Conservation (phyloP, 2,888 invertebrate species). For the Eulithis testata region DNA sequence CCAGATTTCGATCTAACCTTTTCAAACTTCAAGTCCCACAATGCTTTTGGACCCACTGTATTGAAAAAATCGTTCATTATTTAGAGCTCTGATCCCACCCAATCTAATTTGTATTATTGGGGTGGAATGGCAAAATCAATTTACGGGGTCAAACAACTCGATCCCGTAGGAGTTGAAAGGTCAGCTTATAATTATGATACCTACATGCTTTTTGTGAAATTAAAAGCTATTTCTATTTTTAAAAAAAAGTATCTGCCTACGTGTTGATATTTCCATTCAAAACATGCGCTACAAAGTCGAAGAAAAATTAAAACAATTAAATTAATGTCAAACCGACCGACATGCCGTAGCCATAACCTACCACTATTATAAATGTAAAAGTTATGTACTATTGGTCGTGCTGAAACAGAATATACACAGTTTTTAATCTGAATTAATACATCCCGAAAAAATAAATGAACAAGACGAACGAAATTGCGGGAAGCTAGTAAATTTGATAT, state of each 20-base stretch:
- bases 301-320: too few species aligned
- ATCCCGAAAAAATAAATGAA: too few species aligned
- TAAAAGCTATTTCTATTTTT: slow-evolving; percentile 1
- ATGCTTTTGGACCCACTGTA: neutral
- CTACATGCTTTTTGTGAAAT: slow-evolving; percentile 8
- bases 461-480: too few species aligned
- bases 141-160: slow-evolving; percentile 21
- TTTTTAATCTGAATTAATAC: too few species aligned
- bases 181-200: slow-evolving; percentile 13
- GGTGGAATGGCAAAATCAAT: slow-evolving; percentile 17
- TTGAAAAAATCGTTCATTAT: slow-evolving; percentile 16
- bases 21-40: neutral
- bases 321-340: too few species aligned
- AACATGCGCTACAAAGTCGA: too few species aligned
- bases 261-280: too few species aligned
- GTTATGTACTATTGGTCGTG: too few species aligned
- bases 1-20: neutral
- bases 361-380: too few species aligned
- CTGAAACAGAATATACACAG: too few species aligned
- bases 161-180: slow-evolving; percentile 22
- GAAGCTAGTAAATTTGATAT: too few species aligned
- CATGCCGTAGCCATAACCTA: too few species aligned
- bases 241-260: neutral
- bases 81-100: slow-evolving; percentile 5
- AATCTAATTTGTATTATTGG: slow-evolving; percentile 25